These are phyloP conservation scores for Physocephala rufipes DNA, from an alignment of 2,888 invertebrate species.

Conservation along the genomic window DNA sequence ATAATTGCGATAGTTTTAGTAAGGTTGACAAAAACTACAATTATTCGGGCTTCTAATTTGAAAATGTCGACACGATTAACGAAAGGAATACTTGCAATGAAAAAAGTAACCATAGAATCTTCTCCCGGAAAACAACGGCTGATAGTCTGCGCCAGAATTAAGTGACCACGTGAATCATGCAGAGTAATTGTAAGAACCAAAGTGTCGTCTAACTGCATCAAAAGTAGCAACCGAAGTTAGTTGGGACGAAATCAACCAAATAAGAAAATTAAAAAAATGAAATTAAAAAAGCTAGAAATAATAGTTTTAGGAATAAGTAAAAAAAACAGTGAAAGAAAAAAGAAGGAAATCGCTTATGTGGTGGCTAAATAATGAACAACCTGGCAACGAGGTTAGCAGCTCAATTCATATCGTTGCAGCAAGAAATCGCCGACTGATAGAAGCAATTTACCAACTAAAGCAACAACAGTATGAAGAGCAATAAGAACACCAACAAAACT, in stretches of 20 bases:
- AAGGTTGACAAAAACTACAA: slow-evolving; percentile 34
- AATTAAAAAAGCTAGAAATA: background rate
- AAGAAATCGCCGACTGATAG: slow-evolving; percentile 20
- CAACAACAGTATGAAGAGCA: too few relatives aligned
- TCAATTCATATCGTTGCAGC: slow-evolving; percentile 41
- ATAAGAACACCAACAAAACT: background rate
- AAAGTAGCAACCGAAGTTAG: slow-evolving; percentile 18
- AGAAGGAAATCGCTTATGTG: background rate
- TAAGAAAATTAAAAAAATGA: slow-evolving; percentile 5
- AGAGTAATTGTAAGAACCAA: too few relatives aligned
- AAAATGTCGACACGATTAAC: slow-evolving; percentile 44
- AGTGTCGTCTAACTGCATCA: too few relatives aligned
- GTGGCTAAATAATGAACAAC: slow-evolving; percentile 25
- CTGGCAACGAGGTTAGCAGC: slow-evolving; percentile 45
- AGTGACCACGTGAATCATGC: too few relatives aligned
- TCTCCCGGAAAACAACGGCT: slow-evolving; percentile 7
- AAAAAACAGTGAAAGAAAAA: slow-evolving; percentile 1
- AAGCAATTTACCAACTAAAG: slow-evolving; percentile 14
- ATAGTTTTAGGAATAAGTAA: background rate
- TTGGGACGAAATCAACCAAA: slow-evolving; percentile 9
- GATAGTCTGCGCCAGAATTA: background rate
- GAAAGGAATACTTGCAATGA: background rate
- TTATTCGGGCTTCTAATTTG: slow-evolving; percentile 44
- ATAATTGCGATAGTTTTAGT: slow-evolving; percentile 7
- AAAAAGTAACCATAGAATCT: slow-evolving; percentile 24